A percentile compares a stretch with the other conserved stretches of the same genome.
Conservation (phyloP, 1,140 invertebrate genomes). For the Trichonephila inaurata region DNA sequence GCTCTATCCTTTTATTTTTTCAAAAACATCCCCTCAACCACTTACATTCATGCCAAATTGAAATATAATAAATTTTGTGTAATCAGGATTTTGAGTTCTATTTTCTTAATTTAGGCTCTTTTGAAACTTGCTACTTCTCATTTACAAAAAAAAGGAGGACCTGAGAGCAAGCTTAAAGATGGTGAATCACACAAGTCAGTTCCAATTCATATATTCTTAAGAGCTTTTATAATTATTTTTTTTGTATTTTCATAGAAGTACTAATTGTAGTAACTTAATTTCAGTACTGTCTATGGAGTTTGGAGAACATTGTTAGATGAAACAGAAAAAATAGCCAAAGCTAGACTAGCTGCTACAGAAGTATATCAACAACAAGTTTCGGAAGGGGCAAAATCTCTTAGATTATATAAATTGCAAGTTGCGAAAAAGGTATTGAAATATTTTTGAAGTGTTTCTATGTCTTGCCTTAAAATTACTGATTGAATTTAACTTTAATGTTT, state of each 20-base stretch:
- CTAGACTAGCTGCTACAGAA: slow-evolving; percentile 93
- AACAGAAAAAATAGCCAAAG: slow-evolving; percentile 95
- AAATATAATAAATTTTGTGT: too few species aligned
- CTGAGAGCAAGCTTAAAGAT: slow-evolving; percentile 83
- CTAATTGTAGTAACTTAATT: not conserved
- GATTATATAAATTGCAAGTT: slow-evolving; percentile 90
- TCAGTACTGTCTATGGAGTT: slow-evolving; percentile 97
- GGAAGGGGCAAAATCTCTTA: slow-evolving; percentile 93
- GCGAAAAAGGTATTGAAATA: slow-evolving; percentile 88
- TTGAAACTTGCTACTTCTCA: slow-evolving; percentile 94
- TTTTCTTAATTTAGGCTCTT: slow-evolving; percentile 85
- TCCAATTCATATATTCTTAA: not conserved
- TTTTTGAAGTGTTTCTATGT: too few species aligned
- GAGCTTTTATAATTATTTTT: not conserved
- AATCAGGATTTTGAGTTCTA: not conserved
- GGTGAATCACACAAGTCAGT: slow-evolving; percentile 77
- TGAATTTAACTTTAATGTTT: too few species aligned
- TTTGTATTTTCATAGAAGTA: not conserved
- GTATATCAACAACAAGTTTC: slow-evolving; percentile 96
- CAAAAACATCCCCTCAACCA: too few species aligned
- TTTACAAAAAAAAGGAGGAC: slow-evolving; percentile 95
- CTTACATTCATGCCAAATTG: too few species aligned
- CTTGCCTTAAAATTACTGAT: too few species aligned
- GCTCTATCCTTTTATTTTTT: too few species aligned
- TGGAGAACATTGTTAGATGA: slow-evolving; percentile 97